phyloP scores from a whole-genome alignment of 2,797 vertebrate species.

The Heteromormyrus szaboi region DNA sequence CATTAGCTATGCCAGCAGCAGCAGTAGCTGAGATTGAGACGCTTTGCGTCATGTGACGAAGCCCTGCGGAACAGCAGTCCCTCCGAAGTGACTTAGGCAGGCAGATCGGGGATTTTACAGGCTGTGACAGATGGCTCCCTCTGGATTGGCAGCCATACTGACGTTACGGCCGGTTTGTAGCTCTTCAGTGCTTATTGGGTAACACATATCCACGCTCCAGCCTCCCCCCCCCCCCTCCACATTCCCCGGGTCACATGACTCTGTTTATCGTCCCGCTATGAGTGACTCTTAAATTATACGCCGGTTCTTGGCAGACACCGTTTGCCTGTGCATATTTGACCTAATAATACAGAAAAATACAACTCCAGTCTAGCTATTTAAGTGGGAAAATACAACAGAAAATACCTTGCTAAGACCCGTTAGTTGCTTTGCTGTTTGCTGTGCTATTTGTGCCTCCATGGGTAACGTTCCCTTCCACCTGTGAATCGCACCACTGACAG shows the following conservation, averaged over 20 bases:
- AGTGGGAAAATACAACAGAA: neutral
- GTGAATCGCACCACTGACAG: neutral
- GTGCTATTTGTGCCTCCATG: neutral
- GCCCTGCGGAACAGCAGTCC: neutral
- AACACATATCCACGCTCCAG: neutral
- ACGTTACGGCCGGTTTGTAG: neutral
- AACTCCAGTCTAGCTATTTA: neutral
- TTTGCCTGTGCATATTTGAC: neutral
- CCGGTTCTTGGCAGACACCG: neutral
- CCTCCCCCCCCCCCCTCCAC: neutral
- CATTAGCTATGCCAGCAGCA: neutral
- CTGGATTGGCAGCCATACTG: neutral
- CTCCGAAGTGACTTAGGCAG: neutral
- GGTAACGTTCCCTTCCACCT: neutral
- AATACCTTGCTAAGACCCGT: neutral
- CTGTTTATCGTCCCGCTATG: neutral
- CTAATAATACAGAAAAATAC: neutral
- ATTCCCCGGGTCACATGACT: neutral
- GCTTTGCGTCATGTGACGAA: neutral
- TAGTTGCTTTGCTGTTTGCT: neutral
- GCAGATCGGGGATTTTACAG: neutral
- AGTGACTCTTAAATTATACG: neutral
- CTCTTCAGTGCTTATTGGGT: neutral
- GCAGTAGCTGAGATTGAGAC: neutral
- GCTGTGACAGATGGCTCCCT: neutral